phyloP scores from a whole-genome alignment of 35 echinoderm and acorn worm species.

The Apostichopus japonicus region DNA sequence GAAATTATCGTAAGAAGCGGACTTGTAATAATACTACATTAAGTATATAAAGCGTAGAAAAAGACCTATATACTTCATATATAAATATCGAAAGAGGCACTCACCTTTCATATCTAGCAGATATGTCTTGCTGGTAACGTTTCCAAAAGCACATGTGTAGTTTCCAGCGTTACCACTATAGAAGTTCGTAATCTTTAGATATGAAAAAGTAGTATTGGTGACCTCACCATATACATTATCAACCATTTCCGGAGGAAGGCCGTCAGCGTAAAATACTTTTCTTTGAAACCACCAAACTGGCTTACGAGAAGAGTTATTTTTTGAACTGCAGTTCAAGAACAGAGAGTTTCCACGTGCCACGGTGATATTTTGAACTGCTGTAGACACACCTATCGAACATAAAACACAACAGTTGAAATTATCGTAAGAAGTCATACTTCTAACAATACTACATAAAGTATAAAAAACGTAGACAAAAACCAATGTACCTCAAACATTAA shows the following conservation, averaged over 20 bases:
- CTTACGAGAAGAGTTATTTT: neutral
- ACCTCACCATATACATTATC: neutral
- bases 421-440: too few species aligned
- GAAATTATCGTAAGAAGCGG: too few species aligned
- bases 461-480: too few species aligned
- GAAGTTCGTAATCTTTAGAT: slow-evolving; percentile 21
- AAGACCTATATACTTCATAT: too few species aligned
- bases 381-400: neutral
- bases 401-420: neutral
- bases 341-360: neutral
- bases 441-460: too few species aligned
- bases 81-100: too few species aligned
- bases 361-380: neutral
- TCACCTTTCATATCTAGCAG: too few species aligned
- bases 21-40: too few species aligned
- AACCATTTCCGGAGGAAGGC: neutral
- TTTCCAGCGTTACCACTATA: neutral
- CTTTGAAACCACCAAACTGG: slow-evolving; percentile 16
- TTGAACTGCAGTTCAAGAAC: neutral
- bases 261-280: neutral
- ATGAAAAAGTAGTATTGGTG: neutral
- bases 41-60: too few species aligned
- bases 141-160: slow-evolving; percentile 16
- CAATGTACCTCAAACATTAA: neutral
- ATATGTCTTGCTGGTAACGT: too few species aligned